Base-by-base conservation (phyloP, 2,888 invertebrate genomes). In the Hypolimnas misippus region DNA sequence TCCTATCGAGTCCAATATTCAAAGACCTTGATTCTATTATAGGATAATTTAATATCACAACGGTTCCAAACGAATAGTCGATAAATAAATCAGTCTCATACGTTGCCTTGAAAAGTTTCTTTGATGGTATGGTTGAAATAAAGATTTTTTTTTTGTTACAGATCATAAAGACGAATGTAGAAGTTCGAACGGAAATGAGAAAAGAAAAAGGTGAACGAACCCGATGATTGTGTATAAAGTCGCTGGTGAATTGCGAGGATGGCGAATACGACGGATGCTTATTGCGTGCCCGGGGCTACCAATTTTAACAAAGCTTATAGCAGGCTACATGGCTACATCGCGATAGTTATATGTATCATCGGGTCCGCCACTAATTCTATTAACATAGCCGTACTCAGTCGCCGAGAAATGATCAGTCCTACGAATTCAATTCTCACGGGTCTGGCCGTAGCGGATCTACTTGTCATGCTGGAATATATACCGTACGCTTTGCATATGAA, bases 391-490 rank as follows among this genome's bases (percentile, higher is more conserved):
- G 97, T 98, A 10, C 93, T 98, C 57, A 96, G 98, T 7, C 94
- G 97, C 12, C 95, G 96, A 31, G 97, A 98, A 84, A 98, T 98
- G 98, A 92, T 94, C 67, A 97, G 97, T 63, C 96, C 98, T 2
- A 98, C 98, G 29, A 98, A 98, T 88, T 95, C 96, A 56, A 97
- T 98, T 63, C 94, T 98, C 42, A 97, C 97, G 0, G 97, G 96
- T 4, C 92, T 97, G 31, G 98, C 98, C 0, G 95, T 98, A 7
- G 97, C 98, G 14, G 98, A 98, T 82, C 93, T 98, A 33, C 93
- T 98, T n/a, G 98, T 98, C 14, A 98, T 98, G 96, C 93, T 98
- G 75, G 97, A 97, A 76, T 98, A 98, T 84, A 96, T 98, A 68
- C 98, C 98, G 0, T 98, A 96, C 82, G 95, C 96, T 1, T 93